Base-by-base conservation (phyloP, 2,797 vertebrate genomes). In the Falco novaeseelandiae region DNA sequence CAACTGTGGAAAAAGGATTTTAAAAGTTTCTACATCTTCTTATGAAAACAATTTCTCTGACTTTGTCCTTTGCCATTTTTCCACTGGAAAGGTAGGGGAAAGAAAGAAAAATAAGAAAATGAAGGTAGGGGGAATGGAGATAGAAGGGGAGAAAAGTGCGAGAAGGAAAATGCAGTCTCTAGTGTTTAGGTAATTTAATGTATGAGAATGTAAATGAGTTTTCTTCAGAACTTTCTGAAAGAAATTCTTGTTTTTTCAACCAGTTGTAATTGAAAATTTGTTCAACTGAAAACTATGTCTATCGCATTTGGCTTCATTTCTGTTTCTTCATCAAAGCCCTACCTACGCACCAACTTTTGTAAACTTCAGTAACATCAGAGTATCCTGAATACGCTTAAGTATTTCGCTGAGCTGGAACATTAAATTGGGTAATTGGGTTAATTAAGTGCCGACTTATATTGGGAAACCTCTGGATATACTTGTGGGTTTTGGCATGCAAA, bases 401-500 rank as follows among this genome's bases (percentile, higher is more conserved):
- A 16, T 66, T 94, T 91, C 93, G 17, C 48, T 88, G 54, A 79
- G 44, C 49, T 86, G 69, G 51, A 91, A 65, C 76, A 79, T 86
- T 86, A 86, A 25, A 4, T 55, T 83, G 65, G 51, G 49, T 69
- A 88, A 94, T 71, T 62, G 61, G 8, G 46, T 87, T 91, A 91
- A 92, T 89, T 87, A 91, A 81, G 62, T 61, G 32, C 25, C 36
- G 74, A 42, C 27, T 93, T 95, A 51, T 61, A 51, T 26, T 42
- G 44, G 66, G 61, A 94, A 95, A 74, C 51, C 91, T 92, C 42
- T 90, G 38, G 51, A 84, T 89, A 9, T 79, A 69, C 63, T 82
- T 76, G 46, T 82, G 62, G 20, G 46, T 62, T 91, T 95, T 95
- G 76, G 76, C 80, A 76, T 86, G 51, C 54, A 81, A 94, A 78